Evolutionary conservation across 1,140 invertebrate species (phyloP), one percentile per base, ranked within the genome.

Genomic region (Zaprionus taronus): DNA sequence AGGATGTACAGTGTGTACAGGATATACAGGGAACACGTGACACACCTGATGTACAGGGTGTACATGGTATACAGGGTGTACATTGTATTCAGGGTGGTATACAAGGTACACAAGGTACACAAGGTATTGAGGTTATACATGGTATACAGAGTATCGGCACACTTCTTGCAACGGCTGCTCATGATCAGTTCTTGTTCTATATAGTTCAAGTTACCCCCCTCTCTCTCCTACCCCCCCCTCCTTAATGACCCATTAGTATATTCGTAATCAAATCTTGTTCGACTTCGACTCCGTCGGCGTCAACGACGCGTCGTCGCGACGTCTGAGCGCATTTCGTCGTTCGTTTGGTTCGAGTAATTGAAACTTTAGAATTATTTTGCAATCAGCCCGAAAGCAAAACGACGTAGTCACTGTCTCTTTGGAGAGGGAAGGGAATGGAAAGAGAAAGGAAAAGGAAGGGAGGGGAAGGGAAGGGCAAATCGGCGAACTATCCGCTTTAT

Each of bases 341-440:
- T 22, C 11, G 9, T 11, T 9, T 3, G 11, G 6, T 20, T 51
- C 11, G 58, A 73, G 79, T 81, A 84, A 85, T 82, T 86, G 79
- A 81, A 81, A 82, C 84, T 89, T 77, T 47, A 63, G 81, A 89
- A 89, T 90, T 90, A 82, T 90, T 89, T 90, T 84, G 85, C 81
- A 89, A 89, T 89, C 84, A 84, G 80, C 2, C 64, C 24, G 49
- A 64, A 79, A 41, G 63, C 64, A 47, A 56, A 64, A 47, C 47
- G n/a, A 15, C 55, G 55, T 58, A 44, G 36, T 68, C 65, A 44
- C 38, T 17, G 17, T 17, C 47, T n/a, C 11, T 51, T 14, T 22
- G 15, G 5, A 41, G 0, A 34, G 31, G 6, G 26, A 28, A 28
- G 26, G 6, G 5, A n/a, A n/a, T n/a, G n/a, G n/a, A n/a, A n/a